These are phyloP conservation scores for Peromyscus attwateri DNA, from an alignment of 2,797 vertebrate species.

Conservation along the genomic window DNA sequence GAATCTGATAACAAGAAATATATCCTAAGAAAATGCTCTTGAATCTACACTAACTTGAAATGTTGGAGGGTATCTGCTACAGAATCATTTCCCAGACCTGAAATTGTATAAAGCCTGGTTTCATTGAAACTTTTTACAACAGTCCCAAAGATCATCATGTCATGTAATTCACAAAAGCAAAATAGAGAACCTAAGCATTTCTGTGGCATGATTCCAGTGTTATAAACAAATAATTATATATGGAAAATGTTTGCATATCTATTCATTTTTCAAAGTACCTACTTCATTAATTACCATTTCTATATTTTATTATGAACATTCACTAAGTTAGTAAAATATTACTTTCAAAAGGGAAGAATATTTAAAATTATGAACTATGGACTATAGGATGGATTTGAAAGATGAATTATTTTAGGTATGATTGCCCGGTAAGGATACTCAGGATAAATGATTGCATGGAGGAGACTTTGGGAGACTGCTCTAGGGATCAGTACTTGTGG, in stretches of 20 bases:
- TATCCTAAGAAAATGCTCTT: background rate
- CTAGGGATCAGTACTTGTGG: background rate
- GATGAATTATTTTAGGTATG: too few relatives aligned
- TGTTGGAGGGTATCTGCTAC: background rate
- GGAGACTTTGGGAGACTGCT: background rate
- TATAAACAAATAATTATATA: background rate
- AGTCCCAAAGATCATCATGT: background rate
- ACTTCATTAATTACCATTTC: background rate
- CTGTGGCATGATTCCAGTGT: background rate
- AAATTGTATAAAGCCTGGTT: background rate
- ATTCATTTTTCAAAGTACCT: background rate
- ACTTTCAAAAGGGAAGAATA: background rate
- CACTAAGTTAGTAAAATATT: background rate
- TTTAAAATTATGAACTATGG: background rate
- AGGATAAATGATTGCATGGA: background rate
- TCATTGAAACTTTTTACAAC: background rate
- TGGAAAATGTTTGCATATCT: background rate
- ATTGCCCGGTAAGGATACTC: too few relatives aligned
- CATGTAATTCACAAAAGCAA: background rate
- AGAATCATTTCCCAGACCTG: slow-evolving; percentile 2
- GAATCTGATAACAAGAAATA: background rate
- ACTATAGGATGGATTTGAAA: too few relatives aligned
- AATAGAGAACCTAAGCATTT: background rate
- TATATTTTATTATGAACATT: background rate
- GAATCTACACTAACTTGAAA: background rate